A percentile compares a stretch with the other conserved stretches of the same genome.
Evolutionary conservation across 2,888 invertebrate species (phyloP).

Genomic region (Lydus trimaculatus): DNA sequence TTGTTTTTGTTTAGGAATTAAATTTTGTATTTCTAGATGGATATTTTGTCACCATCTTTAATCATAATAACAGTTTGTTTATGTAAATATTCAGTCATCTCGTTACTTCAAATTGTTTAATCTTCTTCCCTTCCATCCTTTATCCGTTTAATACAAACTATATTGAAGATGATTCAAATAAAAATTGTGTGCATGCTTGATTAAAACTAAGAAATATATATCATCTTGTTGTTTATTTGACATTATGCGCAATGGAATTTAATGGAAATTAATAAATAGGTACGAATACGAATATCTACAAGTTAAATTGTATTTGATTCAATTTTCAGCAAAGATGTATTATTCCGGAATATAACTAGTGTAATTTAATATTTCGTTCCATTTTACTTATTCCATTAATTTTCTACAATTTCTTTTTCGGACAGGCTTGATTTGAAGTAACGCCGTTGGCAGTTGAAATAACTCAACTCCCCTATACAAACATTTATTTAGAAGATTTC

Average conservation of each 20-base stretch:
- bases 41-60: not conserved
- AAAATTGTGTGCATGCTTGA: not conserved
- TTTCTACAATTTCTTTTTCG: conserved; percentile 20
- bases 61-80: not conserved
- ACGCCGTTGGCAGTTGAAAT: not conserved
- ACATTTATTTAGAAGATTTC: not conserved
- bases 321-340: conserved; percentile 8
- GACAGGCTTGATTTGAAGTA: not conserved
- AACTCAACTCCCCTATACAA: not conserved
- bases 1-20: not conserved
- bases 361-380: conserved; percentile 30
- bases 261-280: too few relatives aligned
- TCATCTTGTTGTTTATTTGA: not conserved
- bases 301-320: conserved; percentile 29
- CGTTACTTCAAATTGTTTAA: not conserved
- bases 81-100: not conserved
- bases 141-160: not conserved
- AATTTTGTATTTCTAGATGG: not conserved
- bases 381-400: conserved; percentile 29
- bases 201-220: not conserved
- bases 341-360: not conserved
- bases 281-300: conserved; percentile 18
- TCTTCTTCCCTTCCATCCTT: not conserved
- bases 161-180: not conserved
- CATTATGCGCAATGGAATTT: too few relatives aligned